Base-by-base conservation (phyloP, 2,888 invertebrate genomes). In the Phyllotreta cruciferae region DNA sequence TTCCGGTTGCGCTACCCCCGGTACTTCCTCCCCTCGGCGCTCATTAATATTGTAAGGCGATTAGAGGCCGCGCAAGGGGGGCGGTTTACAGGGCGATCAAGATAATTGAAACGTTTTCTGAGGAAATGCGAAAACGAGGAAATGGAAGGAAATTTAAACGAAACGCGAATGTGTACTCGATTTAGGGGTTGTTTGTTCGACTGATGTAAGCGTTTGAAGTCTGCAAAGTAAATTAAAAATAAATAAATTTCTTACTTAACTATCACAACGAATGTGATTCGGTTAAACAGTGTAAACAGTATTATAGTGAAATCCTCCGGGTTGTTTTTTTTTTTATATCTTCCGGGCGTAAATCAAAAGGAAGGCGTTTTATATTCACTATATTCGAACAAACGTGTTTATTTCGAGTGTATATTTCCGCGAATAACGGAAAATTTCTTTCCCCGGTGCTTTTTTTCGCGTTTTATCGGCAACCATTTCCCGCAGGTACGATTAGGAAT, bases 401-500 rank as follows among this genome's bases (percentile, higher is more conserved):
- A 49, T 47, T n/a, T 36, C 35, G 1, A 35, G 49, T 24, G 24
- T 35, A 35, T 1, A 49, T 35, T 35, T 4, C n/a, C 14, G 35
- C n/a, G 13, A 9, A 8, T 8, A 6, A 24, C 24, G 24, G 35
- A 49, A 49, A 49, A 49, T 49, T 49, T 49, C 49, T 35, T 24
- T 24, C 67, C 68, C 75, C 73, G 71, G 75, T 71, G 70, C 68
- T 72, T 72, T 73, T 72, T 74, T 72, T 73, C 75, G 76, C 77
- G 9, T 78, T 79, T 79, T 79, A 79, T 78, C 77, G 78, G 77
- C 69, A 66, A 66, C 68, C 70, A 64, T 70, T 66, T 78, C 79
- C 76, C 78, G 68, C 64, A 75, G 78, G 79, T 75, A 70, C 75
- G 73, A 78, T 79, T 78, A 78, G 70, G 76, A 73, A 66, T 62